A percentile compares a stretch with the other conserved stretches of the same genome.
phyloP scores from a whole-genome alignment of 2,797 vertebrate genomes.

The Oreochromis mossambicus region DNA sequence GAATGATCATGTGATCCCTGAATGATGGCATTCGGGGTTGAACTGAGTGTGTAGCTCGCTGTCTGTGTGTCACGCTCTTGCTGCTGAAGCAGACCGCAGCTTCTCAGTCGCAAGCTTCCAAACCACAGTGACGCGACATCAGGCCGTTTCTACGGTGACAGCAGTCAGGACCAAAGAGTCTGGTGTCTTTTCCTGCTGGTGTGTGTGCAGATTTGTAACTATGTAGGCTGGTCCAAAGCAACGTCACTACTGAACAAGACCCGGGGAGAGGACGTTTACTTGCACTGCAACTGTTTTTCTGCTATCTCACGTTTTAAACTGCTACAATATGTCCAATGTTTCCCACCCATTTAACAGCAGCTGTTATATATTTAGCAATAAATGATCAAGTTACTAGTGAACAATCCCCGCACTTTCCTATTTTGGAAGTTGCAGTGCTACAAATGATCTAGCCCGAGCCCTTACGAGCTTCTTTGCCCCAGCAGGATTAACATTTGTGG shows the following conservation, averaged over 20 bases:
- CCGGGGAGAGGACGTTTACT: not conserved
- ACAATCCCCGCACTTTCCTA: not conserved
- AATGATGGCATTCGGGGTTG: conserved; percentile 13
- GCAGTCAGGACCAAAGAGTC: not conserved
- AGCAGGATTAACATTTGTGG: not conserved
- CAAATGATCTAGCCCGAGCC: not conserved
- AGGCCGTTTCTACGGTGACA: conserved; percentile 40
- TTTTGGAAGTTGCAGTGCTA: not conserved
- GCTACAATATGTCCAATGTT: not conserved
- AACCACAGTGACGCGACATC: conserved; percentile 52
- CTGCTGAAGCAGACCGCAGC: conserved; percentile 41
- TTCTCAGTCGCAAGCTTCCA: conserved; percentile 24
- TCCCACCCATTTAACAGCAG: not conserved
- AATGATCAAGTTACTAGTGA: not conserved
- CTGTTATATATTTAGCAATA: not conserved
- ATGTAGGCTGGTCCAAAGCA: not conserved
- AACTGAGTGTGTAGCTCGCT: not conserved
- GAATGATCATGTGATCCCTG: conserved; percentile 18
- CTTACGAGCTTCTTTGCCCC: not conserved
- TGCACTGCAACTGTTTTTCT: not conserved
- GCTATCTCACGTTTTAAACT: not conserved
- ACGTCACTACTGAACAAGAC: not conserved
- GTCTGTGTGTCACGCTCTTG: not conserved
- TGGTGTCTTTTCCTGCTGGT: not conserved
- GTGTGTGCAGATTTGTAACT: not conserved